Evolutionary conservation across 1,140 invertebrate species (phyloP).

Genomic region (Drosophila serrata): DNA sequence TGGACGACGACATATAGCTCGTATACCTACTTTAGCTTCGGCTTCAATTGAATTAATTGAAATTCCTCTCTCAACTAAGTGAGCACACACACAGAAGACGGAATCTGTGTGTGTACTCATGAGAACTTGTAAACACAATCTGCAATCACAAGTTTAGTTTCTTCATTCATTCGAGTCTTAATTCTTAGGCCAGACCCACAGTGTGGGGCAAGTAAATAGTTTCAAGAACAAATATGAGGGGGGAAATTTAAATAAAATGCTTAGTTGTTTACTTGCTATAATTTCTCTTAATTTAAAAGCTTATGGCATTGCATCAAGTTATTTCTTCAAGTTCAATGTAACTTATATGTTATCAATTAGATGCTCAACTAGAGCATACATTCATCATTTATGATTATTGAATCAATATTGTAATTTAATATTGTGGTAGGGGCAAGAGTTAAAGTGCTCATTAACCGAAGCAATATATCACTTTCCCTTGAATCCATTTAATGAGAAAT

Average conservation of each 20-base stretch:
- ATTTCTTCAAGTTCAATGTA: not conserved
- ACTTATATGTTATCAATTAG: not conserved
- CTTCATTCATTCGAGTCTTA: constrained; percentile 18
- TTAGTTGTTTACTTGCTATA: not conserved
- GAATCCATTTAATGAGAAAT: constrained; percentile 5
- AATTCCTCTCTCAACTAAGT: constrained; percentile 77
- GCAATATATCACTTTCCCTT: not conserved
- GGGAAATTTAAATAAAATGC: no score
- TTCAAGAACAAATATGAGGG: no score
- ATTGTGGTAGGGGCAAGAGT: no score
- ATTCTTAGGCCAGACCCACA: constrained; percentile 35
- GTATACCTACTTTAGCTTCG: constrained; percentile 32
- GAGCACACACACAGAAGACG: constrained; percentile 29
- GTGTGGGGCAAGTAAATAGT: not conserved
- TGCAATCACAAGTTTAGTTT: constrained; percentile 37
- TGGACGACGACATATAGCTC: constrained; percentile 18
- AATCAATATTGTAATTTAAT: not conserved
- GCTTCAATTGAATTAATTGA: constrained; percentile 82
- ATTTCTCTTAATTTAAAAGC: not conserved
- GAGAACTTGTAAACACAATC: constrained; percentile 41
- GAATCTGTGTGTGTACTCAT: constrained; percentile 42
- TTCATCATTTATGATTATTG: not conserved
- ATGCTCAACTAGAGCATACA: not conserved
- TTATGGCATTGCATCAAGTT: not conserved
- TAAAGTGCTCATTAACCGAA: constrained; percentile 4